Base-by-base conservation (phyloP, 1,140 invertebrate species). In the Onthophagus taurus region DNA sequence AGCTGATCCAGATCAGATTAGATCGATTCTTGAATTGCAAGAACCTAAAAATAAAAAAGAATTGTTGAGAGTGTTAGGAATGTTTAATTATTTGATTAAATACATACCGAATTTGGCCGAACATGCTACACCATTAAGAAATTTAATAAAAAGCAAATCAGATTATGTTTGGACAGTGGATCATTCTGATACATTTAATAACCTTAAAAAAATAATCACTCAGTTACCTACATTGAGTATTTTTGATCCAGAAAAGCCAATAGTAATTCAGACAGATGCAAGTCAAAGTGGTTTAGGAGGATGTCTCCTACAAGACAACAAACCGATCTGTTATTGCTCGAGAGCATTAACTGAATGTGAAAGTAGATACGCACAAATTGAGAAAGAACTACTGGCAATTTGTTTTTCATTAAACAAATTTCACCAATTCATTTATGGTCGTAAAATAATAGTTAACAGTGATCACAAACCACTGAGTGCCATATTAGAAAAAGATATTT, bases 31-130 rank as follows among this genome's bases (percentile, higher is more conserved):
- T 20, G 36, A 35, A 13, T 23, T 51, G 31, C 13, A 50, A 38
- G 34, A 45, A 36, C 49, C 45, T 29, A 46, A 33, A 35, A 45
- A 42, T 34, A 48, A 51, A 49, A 51, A 54, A 42, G 42, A 43
- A 23, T 36, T 51, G 20, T 34, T 39, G 5, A 51, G 19, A 33
- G 30, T 52, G 34, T 38, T 52, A 12, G 50, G 50, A 1, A 42
- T 50, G 41, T 8, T 48, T 14, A 50, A 50, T 33, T 53, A 48
- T 45, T 35, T 50, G 6, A 13, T 14, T 37, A 50, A 53, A 41
- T 53, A 29, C 31, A 18, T 47, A 16, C 48, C 44, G 9, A 45
- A 37, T 31, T 39, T 50, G 13, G 45, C 37, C 13, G 31, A 45
- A 8, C 14, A 48, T 18, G 11, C 23, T 12, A 20, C 16, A 18